Base-by-base conservation (phyloP, 2,797 vertebrate genomes). In the Buphagus erythrorhynchus region DNA sequence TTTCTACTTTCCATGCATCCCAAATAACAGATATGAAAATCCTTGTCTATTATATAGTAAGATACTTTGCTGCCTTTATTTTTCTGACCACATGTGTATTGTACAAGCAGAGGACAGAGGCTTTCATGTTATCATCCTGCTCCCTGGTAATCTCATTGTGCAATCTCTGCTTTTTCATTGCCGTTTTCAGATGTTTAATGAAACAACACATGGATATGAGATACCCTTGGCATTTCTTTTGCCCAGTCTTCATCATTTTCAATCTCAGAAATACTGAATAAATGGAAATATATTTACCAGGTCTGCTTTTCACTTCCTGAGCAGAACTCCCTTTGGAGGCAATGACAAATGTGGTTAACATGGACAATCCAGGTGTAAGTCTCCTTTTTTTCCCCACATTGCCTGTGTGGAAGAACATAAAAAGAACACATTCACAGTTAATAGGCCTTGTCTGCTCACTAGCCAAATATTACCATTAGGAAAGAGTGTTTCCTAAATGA, bases 121-220 rank as follows among this genome's bases (percentile, higher is more conserved):
- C 76, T 97, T 95, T 96, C 71, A 86, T 81, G 63, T 58, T 90
- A 88, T 38, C 91, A 84, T 81, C 54, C 86, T 86, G 26, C 80
- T 95, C 73, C 67, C 83, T 88, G 71, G 63, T 86, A 96, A 96
- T 94, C 93, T 95, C 40, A 72, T 88, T 86, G 69, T 75, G 40
- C 82, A 66, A 76, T 94, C 93, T 94, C 79, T 84, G 40, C 59
- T 90, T 85, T 94, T 88, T 88, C 87, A 86, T 86, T 94, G 87
- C 85, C 28, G 2, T 93, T 96, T 95, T 95, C 89, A 91, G 82
- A 74, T 84, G 91, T 80, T 94, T 94, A 96, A 96, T 91, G 95
- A 95, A 95, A 89, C 85, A 9, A 93, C 54, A 72, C 82, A 81
- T 52, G 67, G 80, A 63, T 93, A 94, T 45, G 72, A 88, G 73